A percentile compares a stretch with the other conserved stretches of the same genome.
phyloP scores from a whole-genome alignment of 2,797 vertebrate species.

The Muscicapa comitata region DNA sequence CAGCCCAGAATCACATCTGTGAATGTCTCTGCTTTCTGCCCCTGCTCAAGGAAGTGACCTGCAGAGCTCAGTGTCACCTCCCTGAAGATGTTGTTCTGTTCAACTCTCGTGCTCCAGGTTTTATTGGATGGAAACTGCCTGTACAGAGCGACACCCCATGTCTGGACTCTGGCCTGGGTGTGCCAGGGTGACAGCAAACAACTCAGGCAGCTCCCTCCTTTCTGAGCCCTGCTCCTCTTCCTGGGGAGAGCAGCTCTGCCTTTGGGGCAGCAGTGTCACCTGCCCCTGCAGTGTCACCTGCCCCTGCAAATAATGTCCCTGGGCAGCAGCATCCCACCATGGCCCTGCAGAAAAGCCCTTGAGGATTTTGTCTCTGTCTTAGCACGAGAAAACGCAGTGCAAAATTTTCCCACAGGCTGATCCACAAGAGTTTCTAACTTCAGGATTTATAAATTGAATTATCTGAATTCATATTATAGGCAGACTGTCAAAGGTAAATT shows the following conservation, averaged over 20 bases:
- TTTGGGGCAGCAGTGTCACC: background rate
- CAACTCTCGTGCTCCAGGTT: rapidly evolving
- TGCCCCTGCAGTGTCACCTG: background rate
- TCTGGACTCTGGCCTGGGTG: conserved; percentile 55
- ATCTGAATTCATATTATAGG: background rate
- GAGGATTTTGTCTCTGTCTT: background rate
- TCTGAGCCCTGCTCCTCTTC: background rate
- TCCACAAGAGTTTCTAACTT: background rate
- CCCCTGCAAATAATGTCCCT: background rate
- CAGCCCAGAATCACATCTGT: background rate
- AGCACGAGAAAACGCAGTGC: background rate
- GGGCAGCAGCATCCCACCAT: rapidly evolving
- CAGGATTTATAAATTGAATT: background rate
- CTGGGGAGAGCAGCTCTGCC: background rate
- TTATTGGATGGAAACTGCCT: background rate
- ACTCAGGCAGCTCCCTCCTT: background rate
- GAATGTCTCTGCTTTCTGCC: background rate
- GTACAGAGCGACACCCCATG: rapidly evolving
- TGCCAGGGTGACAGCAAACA: background rate
- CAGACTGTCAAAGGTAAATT: background rate
- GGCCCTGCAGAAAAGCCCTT: background rate
- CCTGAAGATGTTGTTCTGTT: background rate
- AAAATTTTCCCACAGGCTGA: background rate
- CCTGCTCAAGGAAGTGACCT: background rate
- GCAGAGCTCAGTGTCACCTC: background rate